Conservation (phyloP, 2,113 vertebrate species). For the Nematolebias whitei region DNA sequence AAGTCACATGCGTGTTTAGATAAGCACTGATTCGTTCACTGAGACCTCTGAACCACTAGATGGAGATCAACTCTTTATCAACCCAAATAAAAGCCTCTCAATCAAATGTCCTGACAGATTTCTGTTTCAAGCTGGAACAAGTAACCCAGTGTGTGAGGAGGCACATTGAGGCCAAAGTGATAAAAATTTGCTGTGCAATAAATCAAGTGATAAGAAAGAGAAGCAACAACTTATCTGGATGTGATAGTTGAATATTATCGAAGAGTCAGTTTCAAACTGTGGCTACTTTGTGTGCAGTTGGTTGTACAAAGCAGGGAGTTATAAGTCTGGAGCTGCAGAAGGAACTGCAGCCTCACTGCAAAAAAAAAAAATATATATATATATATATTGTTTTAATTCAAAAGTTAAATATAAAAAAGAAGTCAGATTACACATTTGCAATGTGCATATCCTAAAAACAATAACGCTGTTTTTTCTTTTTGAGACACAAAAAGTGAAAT, state of each 20-base stretch:
- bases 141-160: constrained; percentile 41
- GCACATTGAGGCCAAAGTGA: constrained; percentile 42
- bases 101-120: not conserved
- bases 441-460: too few relatives aligned
- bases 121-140: constrained; percentile 9
- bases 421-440: constrained; percentile 10
- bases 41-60: not conserved
- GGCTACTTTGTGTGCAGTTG: not conserved
- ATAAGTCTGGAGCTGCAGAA: not conserved
- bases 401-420: not conserved
- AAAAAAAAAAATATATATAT: not conserved
- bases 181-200: constrained; percentile 44
- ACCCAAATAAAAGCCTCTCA: not conserved
- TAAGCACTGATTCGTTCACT: not conserved
- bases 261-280: constrained; percentile 3
- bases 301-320: not conserved
- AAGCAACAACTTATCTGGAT: constrained; percentile 19
- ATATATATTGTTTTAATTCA: too few relatives aligned
- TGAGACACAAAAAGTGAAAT: not conserved
- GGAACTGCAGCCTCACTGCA: not conserved
- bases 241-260: constrained; percentile 19
- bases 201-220: constrained; percentile 51
- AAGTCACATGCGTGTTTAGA: not conserved
- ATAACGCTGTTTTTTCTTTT: too few relatives aligned
- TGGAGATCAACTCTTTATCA: constrained; percentile 7